Base-by-base conservation (phyloP, 2,113 vertebrate genomes). In the Apeltes quadracus region DNA sequence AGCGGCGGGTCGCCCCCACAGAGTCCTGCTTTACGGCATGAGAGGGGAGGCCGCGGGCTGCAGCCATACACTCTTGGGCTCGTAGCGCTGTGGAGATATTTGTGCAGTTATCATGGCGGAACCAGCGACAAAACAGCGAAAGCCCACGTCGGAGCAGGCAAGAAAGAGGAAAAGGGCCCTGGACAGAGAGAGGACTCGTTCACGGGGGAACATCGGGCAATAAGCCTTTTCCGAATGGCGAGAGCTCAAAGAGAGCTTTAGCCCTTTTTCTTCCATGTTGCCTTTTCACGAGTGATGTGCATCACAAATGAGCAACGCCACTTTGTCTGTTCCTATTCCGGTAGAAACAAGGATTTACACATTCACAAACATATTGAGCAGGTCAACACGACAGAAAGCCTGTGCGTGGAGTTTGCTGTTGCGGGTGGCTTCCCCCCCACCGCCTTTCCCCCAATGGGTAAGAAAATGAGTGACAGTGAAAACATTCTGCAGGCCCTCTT, bases 381-480 rank as follows among this genome's bases (percentile, higher is more conserved):
- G 39, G 16, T 62, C 36, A 50, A 58, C 29, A 46, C 57, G 0
- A 65, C 25, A 58, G 38, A 22, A 46, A 34, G 54, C 43, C 29
- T 57, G 15, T 69, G 51, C n/a, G 6, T 73, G 80, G 34, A 61
- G 39, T 63, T 56, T 54, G 58, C 67, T 85, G 79, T 79, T 69
- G 67, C 62, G 74, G 84, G 77, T 70, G 82, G 75, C 39, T 72
- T 85, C 64, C 77, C 78, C 77, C 80, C 74, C 29, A 2, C 5
- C 29, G 2, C 29, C 2, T 29, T 29, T 29, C 29, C 29, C 29
- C 29, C 29, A 74, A 56, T 70, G 66, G 16, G 78, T 36, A 90
- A 82, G n/a, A 91, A 87, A 90, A 91, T 86, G 61, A 84, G 78
- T 66, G 77, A 84, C 65, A 79, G 91, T 84, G 83, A 87, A 91